Percentiles rank a stretch among this genome's conserved stretches.
Conservation (phyloP, 1,140 invertebrate species). For the Drosophila orena region DNA sequence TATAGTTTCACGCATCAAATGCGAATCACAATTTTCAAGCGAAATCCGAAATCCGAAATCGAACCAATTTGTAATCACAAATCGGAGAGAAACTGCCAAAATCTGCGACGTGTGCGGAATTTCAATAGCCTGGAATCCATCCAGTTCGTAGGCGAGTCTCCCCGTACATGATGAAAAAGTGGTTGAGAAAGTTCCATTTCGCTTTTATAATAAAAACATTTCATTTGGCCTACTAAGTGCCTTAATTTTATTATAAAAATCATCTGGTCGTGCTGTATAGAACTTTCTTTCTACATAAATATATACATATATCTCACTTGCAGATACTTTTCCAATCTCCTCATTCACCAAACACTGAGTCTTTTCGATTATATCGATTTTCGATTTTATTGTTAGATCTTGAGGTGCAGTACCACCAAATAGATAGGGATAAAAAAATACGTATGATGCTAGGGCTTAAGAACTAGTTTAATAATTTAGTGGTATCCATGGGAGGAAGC, state of each 20-base stretch:
- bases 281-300: constrained; percentile 3
- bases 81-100: constrained; percentile 46
- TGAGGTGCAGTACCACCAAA: constrained; percentile 24
- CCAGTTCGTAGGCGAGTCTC: constrained; percentile 1
- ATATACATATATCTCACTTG: not conserved
- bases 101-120: constrained; percentile 19
- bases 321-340: not conserved
- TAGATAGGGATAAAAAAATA: constrained; percentile 26
- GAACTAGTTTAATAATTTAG: constrained; percentile 55
- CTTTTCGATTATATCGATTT: not conserved
- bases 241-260: not conserved
- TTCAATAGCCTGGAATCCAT: constrained; percentile 22
- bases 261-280: not conserved
- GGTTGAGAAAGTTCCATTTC: constrained; percentile 30
- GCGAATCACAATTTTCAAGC: constrained; percentile 43
- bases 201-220: constrained; percentile 5
- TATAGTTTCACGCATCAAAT: constrained; percentile 52
- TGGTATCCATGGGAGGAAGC: constrained; percentile 62
- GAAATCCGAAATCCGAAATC: constrained; percentile 47
- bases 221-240: not conserved
- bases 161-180: not conserved
- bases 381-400: constrained; percentile 12
- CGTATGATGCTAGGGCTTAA: constrained; percentile 1
- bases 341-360: not conserved
- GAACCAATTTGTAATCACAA: constrained; percentile 28